phyloP scores from a whole-genome alignment of 2,888 invertebrate genomes.

The Brenthis hecate region DNA sequence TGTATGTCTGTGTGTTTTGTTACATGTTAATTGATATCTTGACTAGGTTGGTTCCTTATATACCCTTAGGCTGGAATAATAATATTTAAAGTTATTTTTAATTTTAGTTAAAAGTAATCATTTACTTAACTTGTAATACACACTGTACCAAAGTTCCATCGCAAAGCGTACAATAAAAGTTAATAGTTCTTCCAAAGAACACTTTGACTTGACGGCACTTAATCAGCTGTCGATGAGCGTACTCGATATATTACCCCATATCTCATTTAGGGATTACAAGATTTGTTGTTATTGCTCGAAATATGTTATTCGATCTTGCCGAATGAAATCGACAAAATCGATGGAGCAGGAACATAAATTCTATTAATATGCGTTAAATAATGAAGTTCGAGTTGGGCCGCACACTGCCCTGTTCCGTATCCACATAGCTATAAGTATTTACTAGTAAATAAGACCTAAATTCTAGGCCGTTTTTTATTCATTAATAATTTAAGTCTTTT shows the following conservation, averaged over 20 bases:
- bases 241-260: conserved; percentile 23
- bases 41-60: too few relatives aligned
- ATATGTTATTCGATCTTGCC: conserved; percentile 10
- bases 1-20: too few relatives aligned
- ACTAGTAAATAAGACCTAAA: too few relatives aligned
- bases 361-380: too few relatives aligned
- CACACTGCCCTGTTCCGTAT: too few relatives aligned
- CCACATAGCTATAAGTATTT: too few relatives aligned
- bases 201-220: conserved; percentile 16
- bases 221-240: conserved; percentile 15
- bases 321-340: background rate
- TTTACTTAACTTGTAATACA: background rate
- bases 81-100: too few relatives aligned
- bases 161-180: conserved; percentile 16
- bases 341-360: background rate
- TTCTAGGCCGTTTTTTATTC: too few relatives aligned
- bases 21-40: too few relatives aligned
- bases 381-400: too few relatives aligned
- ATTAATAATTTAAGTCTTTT: too few relatives aligned
- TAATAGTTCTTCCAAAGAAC: conserved; percentile 5
- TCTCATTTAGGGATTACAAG: conserved; percentile 31
- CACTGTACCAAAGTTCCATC: conserved; percentile 23
- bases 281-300: conserved; percentile 30
- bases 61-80: too few relatives aligned
- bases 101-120: background rate